Evolutionary conservation across 2,888 invertebrate species (phyloP), one percentile per base, ranked within the genome.

Genomic region (Agriotes lineatus): DNA sequence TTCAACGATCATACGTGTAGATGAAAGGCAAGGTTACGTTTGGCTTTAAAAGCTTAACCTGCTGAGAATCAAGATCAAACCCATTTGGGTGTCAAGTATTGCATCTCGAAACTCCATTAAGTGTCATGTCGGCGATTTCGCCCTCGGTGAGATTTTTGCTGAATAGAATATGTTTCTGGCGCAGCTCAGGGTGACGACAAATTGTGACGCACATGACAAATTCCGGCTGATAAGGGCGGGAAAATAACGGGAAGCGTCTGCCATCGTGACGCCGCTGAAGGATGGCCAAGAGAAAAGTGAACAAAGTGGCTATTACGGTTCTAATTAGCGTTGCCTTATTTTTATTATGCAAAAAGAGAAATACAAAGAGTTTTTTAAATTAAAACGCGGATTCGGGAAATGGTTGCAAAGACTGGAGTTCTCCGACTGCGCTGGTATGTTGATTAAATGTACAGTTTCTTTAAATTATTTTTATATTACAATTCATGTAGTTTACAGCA

Each of bases 291-390:
- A 48, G 48, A 2, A 48, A 48, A 48, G 22, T 22, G 48, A 48
- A 20, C 48, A 48, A 48, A 48, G 22, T 48, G 48, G 48, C 48
- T 48, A 48, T 48, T 48, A 48, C 10, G 12, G 48, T 22, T 48
- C 22, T 48, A 48, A 48, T 48, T 48, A 48, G 22, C 22, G 48
- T n/a, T 48, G 19, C 48, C 19, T 20, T 48, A 22, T 25, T 48
- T 48, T 48, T 48, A 20, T 14, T 48, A 10, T 12, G 22, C 48
- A 22, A 48, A 22, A 22, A 20, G 12, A 48, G 22, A 48, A 48
- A 19, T 10, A 12, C 48, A n/a, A 48, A 45, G 45, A 45, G 3
- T 9, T 45, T 10, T 14, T 19, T 4, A 20, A 12, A 48, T 48
- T 22, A 22, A 20, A 48, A 48, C 12, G 1, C 10, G 16, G 16